Evolutionary conservation across 2,113 vertebrate genomes (phyloP).

Genomic region (Bothrops jararaca): DNA sequence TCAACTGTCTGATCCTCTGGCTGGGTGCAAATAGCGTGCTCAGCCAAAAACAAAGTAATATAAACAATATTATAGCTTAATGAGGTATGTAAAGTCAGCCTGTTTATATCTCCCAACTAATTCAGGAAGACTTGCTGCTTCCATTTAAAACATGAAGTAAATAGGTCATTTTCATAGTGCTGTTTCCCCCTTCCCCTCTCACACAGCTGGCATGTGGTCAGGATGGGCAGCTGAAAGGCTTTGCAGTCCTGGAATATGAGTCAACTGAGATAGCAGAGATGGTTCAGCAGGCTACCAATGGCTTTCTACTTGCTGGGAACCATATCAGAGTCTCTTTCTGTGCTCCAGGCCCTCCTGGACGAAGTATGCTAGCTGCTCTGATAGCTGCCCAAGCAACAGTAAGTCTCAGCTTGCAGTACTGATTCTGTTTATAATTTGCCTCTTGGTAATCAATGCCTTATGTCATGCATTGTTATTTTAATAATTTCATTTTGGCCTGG

Average conservation of each 20-base stretch:
- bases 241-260: slow-evolving; percentile 85
- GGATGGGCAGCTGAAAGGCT: slow-evolving; percentile 86
- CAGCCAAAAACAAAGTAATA: not conserved
- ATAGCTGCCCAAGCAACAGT: slow-evolving; percentile 92
- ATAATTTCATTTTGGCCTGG: not conserved
- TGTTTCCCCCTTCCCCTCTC: not conserved
- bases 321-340: slow-evolving; percentile 87
- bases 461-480: not conserved
- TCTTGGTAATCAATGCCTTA: not conserved
- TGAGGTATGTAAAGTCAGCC: not conserved
- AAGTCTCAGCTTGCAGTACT: slow-evolving; percentile 7
- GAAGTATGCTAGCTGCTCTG: slow-evolving; percentile 89
- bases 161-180: rapidly evolving
- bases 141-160: not conserved
- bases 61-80: not conserved
- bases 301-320: slow-evolving; percentile 73
- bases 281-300: slow-evolving; percentile 74
- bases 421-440: not conserved
- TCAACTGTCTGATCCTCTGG: not conserved
- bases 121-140: not conserved
- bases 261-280: slow-evolving; percentile 78
- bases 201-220: slow-evolving; percentile 86
- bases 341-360: slow-evolving; percentile 86
- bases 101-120: not conserved
- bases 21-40: not conserved